Evolutionary conservation across 2,113 vertebrate genomes (phyloP).

Genomic region (Eclectus roratus): DNA sequence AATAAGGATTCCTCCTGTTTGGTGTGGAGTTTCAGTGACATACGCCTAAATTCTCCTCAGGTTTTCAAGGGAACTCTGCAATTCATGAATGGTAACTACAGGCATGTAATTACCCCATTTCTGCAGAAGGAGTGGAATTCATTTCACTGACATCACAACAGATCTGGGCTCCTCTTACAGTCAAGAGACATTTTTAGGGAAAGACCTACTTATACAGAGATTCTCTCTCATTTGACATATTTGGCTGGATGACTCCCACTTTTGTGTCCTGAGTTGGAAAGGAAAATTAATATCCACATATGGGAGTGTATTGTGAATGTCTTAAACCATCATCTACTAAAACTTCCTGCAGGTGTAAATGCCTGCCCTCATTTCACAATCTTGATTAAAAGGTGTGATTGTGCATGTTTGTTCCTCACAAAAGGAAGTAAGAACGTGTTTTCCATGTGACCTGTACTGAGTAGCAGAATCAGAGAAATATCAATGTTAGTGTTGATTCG

Average conservation of each 20-base stretch:
- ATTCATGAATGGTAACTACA: not conserved
- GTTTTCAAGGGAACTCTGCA: not conserved
- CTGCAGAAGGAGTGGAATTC: fast-evolving
- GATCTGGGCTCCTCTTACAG: not conserved
- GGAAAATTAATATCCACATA: not conserved
- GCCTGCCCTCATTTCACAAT: not conserved
- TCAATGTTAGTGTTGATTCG: not conserved
- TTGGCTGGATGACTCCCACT: not conserved
- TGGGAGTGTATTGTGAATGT: not conserved
- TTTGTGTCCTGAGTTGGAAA: not conserved
- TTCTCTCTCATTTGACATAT: not conserved
- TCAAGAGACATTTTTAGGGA: not conserved
- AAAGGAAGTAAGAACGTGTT: not conserved
- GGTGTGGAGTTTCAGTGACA: not conserved
- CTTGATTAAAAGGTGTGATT: not conserved
- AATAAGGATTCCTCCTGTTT: not conserved
- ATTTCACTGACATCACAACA: not conserved
- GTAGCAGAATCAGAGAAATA: not conserved
- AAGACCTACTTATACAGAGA: not conserved
- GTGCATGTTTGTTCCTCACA: not conserved
- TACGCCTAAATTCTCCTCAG: not conserved
- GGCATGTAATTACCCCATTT: not conserved
- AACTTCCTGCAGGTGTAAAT: not conserved
- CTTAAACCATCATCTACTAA: not conserved
- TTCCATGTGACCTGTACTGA: not conserved